Evolutionary conservation across 2,797 vertebrate genomes (phyloP).

Genomic region (Capromys pilorides): DNA sequence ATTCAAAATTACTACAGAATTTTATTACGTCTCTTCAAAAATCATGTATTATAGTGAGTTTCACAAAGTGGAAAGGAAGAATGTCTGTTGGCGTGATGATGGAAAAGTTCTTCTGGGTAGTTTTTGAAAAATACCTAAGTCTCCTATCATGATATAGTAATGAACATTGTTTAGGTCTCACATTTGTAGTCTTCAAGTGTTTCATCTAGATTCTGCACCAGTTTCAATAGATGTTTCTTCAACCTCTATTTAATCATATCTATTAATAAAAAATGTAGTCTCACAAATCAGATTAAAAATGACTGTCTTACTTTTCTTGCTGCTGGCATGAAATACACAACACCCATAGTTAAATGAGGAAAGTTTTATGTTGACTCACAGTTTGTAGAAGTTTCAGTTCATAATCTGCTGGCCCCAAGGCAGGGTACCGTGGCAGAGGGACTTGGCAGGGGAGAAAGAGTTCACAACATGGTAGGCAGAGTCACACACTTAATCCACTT

Average conservation of each 20-base stretch:
- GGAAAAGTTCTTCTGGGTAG: background rate
- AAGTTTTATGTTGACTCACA: too few species aligned
- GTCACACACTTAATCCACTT: too few species aligned
- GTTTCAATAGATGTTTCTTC: background rate
- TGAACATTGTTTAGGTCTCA: background rate
- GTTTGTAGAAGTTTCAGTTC: too few species aligned
- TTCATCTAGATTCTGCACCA: background rate
- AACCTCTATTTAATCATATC: background rate
- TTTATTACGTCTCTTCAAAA: background rate
- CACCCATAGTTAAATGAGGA: too few species aligned
- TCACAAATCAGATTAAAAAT: background rate
- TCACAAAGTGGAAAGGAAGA: background rate
- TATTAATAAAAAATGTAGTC: background rate
- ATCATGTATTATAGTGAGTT: background rate
- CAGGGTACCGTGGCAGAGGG: too few species aligned
- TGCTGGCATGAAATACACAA: too few species aligned
- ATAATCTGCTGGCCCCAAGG: too few species aligned
- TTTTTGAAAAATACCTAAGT: background rate
- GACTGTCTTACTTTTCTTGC: background rate
- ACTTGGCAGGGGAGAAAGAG: too few species aligned
- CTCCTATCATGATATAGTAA: background rate
- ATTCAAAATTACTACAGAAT: background rate
- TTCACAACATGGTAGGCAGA: too few species aligned
- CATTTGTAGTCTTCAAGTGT: background rate
- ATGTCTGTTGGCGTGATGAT: background rate